Conservation (phyloP, 2,113 vertebrate genomes). For the Pimephales promelas region DNA sequence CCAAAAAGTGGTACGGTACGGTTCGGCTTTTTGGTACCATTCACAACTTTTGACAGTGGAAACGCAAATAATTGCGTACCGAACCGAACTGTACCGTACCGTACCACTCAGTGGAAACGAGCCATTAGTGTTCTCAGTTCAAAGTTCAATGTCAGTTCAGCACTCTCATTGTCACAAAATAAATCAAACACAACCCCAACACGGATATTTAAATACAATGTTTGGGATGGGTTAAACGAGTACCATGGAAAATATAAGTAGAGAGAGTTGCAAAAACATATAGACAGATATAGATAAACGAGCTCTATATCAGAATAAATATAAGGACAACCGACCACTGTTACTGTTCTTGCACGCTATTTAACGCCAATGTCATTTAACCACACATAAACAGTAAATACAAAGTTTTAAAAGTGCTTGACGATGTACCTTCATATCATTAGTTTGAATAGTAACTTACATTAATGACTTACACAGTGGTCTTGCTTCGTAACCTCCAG, state of each 20-base stretch:
- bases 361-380: neutral
- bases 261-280: neutral
- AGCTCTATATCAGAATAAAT: neutral
- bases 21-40: no score
- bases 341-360: neutral
- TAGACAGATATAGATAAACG: neutral
- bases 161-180: neutral
- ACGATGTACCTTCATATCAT: neutral
- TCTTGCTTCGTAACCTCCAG: neutral
- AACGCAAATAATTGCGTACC: no score
- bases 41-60: no score
- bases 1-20: no score
- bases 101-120: no score
- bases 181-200: neutral
- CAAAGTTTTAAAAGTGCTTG: neutral
- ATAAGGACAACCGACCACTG: no score
- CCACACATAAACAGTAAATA: neutral
- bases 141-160: constrained; percentile 27
- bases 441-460: neutral
- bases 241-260: neutral
- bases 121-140: constrained; percentile 4
- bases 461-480: neutral
- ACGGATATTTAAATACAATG: no score
- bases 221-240: neutral
- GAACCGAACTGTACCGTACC: no score